Evolutionary conservation across 1,140 invertebrate species (phyloP), one percentile per base, ranked within the genome.

Genomic region (Phthorimaea operculella): DNA sequence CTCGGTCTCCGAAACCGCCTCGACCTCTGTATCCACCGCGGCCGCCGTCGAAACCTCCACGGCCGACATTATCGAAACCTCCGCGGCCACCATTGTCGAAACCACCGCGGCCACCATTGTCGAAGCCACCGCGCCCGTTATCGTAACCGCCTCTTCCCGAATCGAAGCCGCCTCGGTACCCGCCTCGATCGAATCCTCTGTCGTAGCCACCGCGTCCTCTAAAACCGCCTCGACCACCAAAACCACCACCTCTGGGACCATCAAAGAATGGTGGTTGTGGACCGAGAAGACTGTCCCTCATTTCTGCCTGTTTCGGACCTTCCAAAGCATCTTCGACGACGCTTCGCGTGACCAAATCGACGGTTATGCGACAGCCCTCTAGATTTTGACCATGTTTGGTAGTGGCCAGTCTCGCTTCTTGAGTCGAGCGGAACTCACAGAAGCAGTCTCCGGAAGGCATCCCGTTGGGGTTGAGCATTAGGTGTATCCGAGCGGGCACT

Each of bases 361-460:
- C 88, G 0, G 86, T 87, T 1, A 96, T 85, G 0, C 88, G 81
- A 51, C 89, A 88, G 3, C 88, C 88, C 0, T 90, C 92, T 6
- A 95, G 83, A 14, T 88, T 87, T 0, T 88, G 66, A 0, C 91
- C 90, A 72, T 96, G 90, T 70, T 94, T 95, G 0, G 87, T 80
- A 0, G 90, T 75, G 0, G 94, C 95, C 53, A 87, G 82, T 9
- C 89, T 81, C 1, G 93, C 93, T 66, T 96, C 92, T 28, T 90
- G 87, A 0, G 80, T 57, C 12, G 87, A 89, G 9, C 86, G 80
- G 72, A 97, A 97, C 72, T 97, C 94, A 63, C 95, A 94, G 72
- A 94, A 95, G 36, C 93, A 95, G 62, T 95, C 92, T 0, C 95
- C 95, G 0, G 90, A 89, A 0, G 93, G 92, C 58, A 89, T 86